phyloP scores from a whole-genome alignment of 53 echinoderm and acorn worm species.

The Zoroaster sp. region DNA sequence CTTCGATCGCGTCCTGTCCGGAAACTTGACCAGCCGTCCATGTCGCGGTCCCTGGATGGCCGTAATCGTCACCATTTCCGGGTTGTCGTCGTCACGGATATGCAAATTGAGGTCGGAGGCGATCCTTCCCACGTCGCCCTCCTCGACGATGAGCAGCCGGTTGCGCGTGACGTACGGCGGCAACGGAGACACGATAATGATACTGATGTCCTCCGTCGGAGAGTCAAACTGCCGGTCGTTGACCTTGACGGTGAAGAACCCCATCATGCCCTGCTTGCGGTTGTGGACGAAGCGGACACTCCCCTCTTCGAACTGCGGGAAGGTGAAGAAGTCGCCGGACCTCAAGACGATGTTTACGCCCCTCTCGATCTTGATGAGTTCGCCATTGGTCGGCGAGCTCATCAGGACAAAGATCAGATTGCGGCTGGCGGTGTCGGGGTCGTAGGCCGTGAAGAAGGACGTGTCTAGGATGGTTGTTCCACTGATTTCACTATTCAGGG shows the following conservation, averaged over 20 bases:
- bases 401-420: conserved; percentile 78
- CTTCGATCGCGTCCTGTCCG: conserved; percentile 57
- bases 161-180: conserved; percentile 89
- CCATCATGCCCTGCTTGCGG: conserved; percentile 60
- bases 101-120: conserved; percentile 73
- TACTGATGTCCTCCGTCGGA: conserved; percentile 69
- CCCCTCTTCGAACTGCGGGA: conserved; percentile 72
- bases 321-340: conserved; percentile 78
- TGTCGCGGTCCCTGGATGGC: conserved; percentile 88
- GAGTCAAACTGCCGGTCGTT: conserved; percentile 86
- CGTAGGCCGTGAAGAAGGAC: conserved; percentile 91
- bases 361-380: conserved; percentile 77
- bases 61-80: conserved; percentile 76
- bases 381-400: conserved; percentile 90
- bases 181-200: conserved; percentile 79
- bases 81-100: conserved; percentile 92
- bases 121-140: conserved; percentile 77
- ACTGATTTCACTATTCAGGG: conserved; percentile 85
- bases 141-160: conserved; percentile 84
- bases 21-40: conserved; percentile 73
- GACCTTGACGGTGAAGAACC: conserved; percentile 76
- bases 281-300: conserved; percentile 86
- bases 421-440: conserved; percentile 77
- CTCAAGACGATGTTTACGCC: conserved; percentile 70
- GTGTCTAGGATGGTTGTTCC: conserved; percentile 84